Percentiles rank a stretch among this genome's conserved stretches.
phyloP scores from a whole-genome alignment of 2,797 vertebrate species.

The Labeo calbasu region DNA sequence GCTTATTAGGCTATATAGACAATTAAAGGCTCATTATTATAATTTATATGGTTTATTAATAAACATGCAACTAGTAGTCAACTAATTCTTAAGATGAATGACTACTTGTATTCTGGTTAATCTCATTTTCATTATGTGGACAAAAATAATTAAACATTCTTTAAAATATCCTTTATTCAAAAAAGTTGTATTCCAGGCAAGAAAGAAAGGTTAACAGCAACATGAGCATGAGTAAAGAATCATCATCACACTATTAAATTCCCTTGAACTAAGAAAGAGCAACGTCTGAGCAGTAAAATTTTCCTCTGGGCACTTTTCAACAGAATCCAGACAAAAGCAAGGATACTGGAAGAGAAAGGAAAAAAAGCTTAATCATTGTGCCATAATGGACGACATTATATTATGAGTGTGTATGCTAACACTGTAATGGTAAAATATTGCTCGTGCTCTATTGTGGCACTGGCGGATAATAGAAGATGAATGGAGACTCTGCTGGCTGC shows the following conservation, averaged over 20 bases:
- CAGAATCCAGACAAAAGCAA: not conserved
- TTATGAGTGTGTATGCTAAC: conserved; percentile 1
- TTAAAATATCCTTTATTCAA: not conserved
- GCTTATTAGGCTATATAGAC: too few species aligned
- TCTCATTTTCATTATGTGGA: not conserved
- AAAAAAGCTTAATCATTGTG: conserved; percentile 5
- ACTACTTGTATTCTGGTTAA: too few species aligned
- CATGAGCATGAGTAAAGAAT: not conserved
- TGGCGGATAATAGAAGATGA: conserved; percentile 28
- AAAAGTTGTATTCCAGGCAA: not conserved
- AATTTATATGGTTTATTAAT: too few species aligned
- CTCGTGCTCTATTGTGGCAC: conserved; percentile 1
- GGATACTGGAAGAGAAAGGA: not conserved
- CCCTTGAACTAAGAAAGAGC: not conserved
- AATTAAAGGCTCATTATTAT: too few species aligned
- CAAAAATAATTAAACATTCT: not conserved
- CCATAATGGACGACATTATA: not conserved
- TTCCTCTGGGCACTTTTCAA: not conserved
- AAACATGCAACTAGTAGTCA: too few species aligned
- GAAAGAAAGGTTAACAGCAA: not conserved
- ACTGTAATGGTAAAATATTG: not conserved
- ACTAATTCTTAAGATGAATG: too few species aligned
- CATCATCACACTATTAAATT: not conserved
- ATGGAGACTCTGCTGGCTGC: conserved; percentile 31
- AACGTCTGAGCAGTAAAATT: not conserved